Base-by-base conservation (phyloP, 2,888 invertebrate species). In the Beris chalybata region DNA sequence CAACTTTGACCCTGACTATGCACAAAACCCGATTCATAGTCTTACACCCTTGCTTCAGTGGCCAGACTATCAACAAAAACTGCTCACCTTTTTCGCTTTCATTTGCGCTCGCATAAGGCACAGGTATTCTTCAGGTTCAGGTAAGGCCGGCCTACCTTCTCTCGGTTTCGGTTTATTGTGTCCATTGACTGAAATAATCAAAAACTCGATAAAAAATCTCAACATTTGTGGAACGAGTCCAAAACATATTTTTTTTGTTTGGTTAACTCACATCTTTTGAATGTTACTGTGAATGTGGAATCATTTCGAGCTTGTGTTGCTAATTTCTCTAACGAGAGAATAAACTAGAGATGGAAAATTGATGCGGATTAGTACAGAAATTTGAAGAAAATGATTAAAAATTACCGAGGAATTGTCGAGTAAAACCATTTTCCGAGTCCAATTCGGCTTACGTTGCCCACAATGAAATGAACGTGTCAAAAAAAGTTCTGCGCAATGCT, bases 201-300 rank as follows among this genome's bases (percentile, higher is more conserved):
- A 64, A 54, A 53, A 65, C 45, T 52, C n/a, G 64, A 9, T 59
- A 44, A 63, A 30, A 22, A 13, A n/a, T 29, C 44, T 32, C 30
- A 59, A n/a, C 55, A 12, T 30, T 50, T 47, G 15, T 5, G 22
- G 22, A 11, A 15, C 22, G 22, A 6, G n/a, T 13, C 9, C 2
- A 47, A 15, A 47, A 47, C 7, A 47, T 64, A 69, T 47, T 59
- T 44, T 43, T 55, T 64, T 47, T 15, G n/a, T n/a, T 22, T 56
- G 44, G n/a, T 22, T 55, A 72, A 87, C 92, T 89, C 86, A 94
- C 95, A 97, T 85, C 93, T 86, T 83, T 97, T 97, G 86, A 97
- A 94, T 50, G 94, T 93, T 80, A 97, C 87, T 47, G 87, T 87
- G 57, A 97, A 90, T 54, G 93, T 89, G 59, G 94, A 93, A 71